Conservation (phyloP, 1,140 invertebrate species). For the Drosophila ficusphila region DNA sequence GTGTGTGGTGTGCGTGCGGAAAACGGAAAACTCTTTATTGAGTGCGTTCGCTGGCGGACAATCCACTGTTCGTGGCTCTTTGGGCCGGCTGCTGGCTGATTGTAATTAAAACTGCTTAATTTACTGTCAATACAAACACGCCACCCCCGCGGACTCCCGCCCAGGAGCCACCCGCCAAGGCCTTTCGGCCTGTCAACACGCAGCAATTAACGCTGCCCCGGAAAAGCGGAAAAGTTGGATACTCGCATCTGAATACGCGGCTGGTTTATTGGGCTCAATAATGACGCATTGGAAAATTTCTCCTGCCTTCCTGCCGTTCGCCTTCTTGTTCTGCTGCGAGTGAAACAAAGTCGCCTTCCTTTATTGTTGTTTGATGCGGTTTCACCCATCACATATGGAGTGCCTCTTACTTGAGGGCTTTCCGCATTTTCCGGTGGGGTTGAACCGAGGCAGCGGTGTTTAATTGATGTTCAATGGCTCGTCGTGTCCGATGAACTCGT, state of each 20-base stretch:
- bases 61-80: conserved; percentile 24
- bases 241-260: not conserved
- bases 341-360: not conserved
- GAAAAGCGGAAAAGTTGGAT: not conserved
- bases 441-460: not conserved
- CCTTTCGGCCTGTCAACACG: conserved; percentile 35
- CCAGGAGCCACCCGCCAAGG: conserved; percentile 6
- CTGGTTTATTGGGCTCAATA: conserved; percentile 18
- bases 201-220: conserved; percentile 39
- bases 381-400: not conserved
- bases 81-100: conserved; percentile 9
- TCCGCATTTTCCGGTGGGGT: not conserved
- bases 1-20: no score
- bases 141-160: not conserved
- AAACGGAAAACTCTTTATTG: conserved; percentile 25
- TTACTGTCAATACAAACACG: conserved; percentile 34
- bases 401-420: not conserved
- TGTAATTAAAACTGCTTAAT: conserved; percentile 68
- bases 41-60: conserved; percentile 16
- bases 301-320: not conserved
- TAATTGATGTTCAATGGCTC: conserved; percentile 6
- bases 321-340: not conserved
- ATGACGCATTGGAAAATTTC: conserved; percentile 21
- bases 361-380: not conserved
- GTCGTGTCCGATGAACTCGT: not conserved